These are phyloP conservation scores for Rachycentron canadum DNA, from an alignment of 2,797 vertebrate genomes.

Conservation along the genomic window DNA sequence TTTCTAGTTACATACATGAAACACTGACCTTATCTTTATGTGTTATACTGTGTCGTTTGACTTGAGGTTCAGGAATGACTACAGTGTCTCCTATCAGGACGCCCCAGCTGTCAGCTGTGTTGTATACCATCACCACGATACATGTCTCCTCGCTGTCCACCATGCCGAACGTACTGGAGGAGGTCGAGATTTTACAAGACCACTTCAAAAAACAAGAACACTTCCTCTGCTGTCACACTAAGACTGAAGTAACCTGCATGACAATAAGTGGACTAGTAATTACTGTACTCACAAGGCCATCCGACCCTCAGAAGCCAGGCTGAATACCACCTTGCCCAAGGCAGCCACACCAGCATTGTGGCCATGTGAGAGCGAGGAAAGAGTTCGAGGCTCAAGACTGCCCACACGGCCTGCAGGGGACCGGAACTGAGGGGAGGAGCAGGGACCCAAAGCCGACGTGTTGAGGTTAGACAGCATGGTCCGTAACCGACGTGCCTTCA, in stretches of 20 bases:
- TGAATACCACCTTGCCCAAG: conserved; percentile 94
- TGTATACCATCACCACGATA: conserved; percentile 92
- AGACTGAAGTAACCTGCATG: not conserved
- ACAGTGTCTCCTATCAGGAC: conserved; percentile 93
- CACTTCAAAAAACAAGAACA: not conserved
- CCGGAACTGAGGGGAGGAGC: conserved; percentile 86
- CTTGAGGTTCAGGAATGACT: conserved; percentile 91
- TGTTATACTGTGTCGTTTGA: conserved; percentile 88
- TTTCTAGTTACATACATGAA: not conserved
- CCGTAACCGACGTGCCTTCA: conserved; percentile 89
- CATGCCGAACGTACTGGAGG: conserved; percentile 89
- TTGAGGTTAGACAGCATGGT: conserved; percentile 90
- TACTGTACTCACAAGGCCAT: conserved; percentile 91
- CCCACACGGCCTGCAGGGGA: conserved; percentile 85
- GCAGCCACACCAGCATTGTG: conserved; percentile 86
- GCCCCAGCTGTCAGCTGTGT: conserved; percentile 93
- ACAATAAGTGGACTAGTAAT: no score
- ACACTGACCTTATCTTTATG: conserved; percentile 89
- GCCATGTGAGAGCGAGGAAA: conserved; percentile 85
- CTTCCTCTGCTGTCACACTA: not conserved
- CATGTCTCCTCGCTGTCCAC: conserved; percentile 91
- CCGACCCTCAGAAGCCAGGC: conserved; percentile 89
- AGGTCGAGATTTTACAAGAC: not conserved
- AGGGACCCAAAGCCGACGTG: conserved; percentile 87
- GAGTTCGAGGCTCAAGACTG: conserved; percentile 82